A percentile compares a stretch with the other conserved stretches of the same genome.
phyloP scores from a whole-genome alignment of 1,140 invertebrate species.

The Eufriesea mexicana region DNA sequence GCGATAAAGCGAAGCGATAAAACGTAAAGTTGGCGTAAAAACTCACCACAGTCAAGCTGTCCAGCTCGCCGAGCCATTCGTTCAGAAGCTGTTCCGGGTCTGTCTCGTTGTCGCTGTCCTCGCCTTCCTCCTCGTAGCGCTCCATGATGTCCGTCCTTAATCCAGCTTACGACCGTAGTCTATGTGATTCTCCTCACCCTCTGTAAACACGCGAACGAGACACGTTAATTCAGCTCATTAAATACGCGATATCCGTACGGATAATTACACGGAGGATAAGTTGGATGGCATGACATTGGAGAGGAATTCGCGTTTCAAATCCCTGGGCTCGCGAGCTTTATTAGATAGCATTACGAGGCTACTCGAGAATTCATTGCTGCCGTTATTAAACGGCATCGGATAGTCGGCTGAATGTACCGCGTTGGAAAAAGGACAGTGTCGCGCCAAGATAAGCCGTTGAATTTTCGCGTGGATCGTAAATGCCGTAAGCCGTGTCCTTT shows the following conservation, averaged over 20 bases:
- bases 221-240: conserved; percentile 22
- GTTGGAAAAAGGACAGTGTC: too few species aligned
- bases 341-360: too few species aligned
- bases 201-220: conserved; percentile 27
- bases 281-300: background rate
- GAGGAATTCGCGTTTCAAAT: background rate
- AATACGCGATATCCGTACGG: background rate
- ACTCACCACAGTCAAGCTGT: conserved; percentile 86
- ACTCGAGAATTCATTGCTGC: too few species aligned
- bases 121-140: conserved; percentile 80
- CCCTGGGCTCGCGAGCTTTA: background rate
- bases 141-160: conserved; percentile 72
- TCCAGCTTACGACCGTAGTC: conserved; percentile 36
- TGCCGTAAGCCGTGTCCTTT: too few species aligned
- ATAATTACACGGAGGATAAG: background rate
- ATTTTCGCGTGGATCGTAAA: too few species aligned
- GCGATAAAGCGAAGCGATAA: background rate
- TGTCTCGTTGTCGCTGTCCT: conserved; percentile 83
- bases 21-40: conserved; percentile 6
- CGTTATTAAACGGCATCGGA: too few species aligned
- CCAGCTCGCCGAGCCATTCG: conserved; percentile 86
- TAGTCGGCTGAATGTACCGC: too few species aligned
- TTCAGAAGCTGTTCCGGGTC: conserved; percentile 86
- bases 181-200: conserved; percentile 9
- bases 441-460: too few species aligned